A percentile compares a stretch with the other conserved stretches of the same genome.
These are phyloP conservation scores for Drosophila prosaltans DNA, from an alignment of 1,140 invertebrate genomes.

Conservation along the genomic window DNA sequence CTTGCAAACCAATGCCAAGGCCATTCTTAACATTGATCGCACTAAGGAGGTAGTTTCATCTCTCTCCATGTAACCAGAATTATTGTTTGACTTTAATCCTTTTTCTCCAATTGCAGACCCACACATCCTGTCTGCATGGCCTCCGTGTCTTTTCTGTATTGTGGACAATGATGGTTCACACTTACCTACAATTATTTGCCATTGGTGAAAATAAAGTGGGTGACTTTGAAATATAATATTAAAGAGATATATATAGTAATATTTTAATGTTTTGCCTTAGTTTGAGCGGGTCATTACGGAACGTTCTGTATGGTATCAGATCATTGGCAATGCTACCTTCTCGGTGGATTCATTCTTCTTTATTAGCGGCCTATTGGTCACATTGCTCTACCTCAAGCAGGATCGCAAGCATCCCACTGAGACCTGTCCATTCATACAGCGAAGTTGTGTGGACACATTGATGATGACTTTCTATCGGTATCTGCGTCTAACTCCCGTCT, in stretches of 20 bases:
- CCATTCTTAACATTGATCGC: conserved; percentile 85
- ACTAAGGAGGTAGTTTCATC: conserved; percentile 69
- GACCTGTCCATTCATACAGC: conserved; percentile 67
- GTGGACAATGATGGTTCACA: conserved; percentile 97
- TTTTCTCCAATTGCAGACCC: conserved; percentile 83
- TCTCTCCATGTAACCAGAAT: background rate
- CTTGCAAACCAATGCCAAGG: conserved; percentile 85
- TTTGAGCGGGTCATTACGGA: conserved; percentile 90
- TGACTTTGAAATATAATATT: background rate
- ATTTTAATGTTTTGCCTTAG: conserved; percentile 80
- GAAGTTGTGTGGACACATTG: conserved; percentile 84
- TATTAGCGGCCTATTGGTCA: conserved; percentile 91
- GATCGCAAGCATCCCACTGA: conserved; percentile 71
- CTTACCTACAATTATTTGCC: conserved; percentile 91
- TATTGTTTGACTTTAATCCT: conserved; percentile 16
- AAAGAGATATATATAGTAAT: background rate
- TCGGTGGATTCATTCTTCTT: conserved; percentile 97
- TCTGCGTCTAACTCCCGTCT: conserved; percentile 90
- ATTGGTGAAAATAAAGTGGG: conserved; percentile 87
- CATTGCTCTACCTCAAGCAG: conserved; percentile 88
- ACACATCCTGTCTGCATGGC: conserved; percentile 91
- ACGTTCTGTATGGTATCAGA: conserved; percentile 91
- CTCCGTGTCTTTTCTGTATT: conserved; percentile 92
- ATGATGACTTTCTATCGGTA: conserved; percentile 87
- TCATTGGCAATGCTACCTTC: conserved; percentile 94